Conservation (phyloP, 2,797 vertebrate genomes). For the Halcyon badia region DNA sequence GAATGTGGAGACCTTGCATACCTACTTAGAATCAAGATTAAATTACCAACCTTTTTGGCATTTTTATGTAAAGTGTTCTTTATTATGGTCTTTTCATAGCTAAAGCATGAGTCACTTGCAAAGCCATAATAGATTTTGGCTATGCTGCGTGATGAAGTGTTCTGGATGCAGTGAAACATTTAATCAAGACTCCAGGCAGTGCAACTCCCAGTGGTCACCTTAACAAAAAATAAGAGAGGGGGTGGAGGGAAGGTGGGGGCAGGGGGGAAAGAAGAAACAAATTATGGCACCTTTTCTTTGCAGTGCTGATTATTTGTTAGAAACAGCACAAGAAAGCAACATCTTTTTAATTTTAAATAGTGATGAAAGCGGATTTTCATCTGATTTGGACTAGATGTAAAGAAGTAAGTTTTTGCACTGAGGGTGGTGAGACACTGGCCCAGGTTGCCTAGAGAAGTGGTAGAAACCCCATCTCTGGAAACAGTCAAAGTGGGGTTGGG, state of each 20-base stretch:
- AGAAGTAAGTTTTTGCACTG: rapidly evolving
- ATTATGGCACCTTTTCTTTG: conserved; percentile 18
- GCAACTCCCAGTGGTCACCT: conserved; percentile 74
- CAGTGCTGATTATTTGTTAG: neutral
- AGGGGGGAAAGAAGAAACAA: conserved; percentile 4
- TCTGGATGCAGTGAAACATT: conserved; percentile 78
- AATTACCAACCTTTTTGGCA: conserved; percentile 79
- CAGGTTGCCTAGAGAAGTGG: neutral
- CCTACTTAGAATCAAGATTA: conserved; percentile 68
- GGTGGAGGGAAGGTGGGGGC: neutral
- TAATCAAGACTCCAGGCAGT: conserved; percentile 76
- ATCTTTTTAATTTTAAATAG: neutral
- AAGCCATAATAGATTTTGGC: conserved; percentile 80
- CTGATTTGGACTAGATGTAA: neutral
- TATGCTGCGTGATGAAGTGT: conserved; percentile 78
- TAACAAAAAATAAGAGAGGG: neutral
- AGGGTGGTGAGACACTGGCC: neutral
- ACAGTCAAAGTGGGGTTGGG: neutral
- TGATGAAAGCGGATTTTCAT: neutral
- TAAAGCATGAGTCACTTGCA: conserved; percentile 80
- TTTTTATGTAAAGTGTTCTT: conserved; percentile 80
- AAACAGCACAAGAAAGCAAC: neutral
- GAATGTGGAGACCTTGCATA: conserved; percentile 20
- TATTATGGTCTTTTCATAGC: conserved; percentile 79
- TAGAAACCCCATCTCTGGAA: neutral